Evolutionary conservation across 1,140 invertebrate genomes (phyloP), one percentile per base, ranked within the genome.

Genomic region (Drosophila ananassae): DNA sequence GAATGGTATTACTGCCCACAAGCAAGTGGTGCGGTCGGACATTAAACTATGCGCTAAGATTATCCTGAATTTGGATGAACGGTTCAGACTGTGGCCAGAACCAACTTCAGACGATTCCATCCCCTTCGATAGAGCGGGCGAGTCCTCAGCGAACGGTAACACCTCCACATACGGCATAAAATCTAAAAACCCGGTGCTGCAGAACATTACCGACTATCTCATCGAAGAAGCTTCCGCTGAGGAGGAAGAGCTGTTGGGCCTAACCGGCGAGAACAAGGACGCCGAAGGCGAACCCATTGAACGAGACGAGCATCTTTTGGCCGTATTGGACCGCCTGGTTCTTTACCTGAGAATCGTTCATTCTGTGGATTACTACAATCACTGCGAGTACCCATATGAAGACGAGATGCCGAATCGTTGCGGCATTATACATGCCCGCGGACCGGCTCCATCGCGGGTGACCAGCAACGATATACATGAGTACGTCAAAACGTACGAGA

Each of bases 401-500:
- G 99, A 99, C 92, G 98, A 99, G 91, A 99, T 99, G 99, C 99
- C 99, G 0, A 99, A 99, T 92, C 94, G 98, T 28, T 99, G 98
- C 93, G 98, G 98, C 12, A 99, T 99, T 67, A 98, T 99, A 94
- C 99, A 99, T 92, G 98, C 98, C 0, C 94, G 99, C 52, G 98
- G 98, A 54, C 95, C 95, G 17, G 94, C 97, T 3, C 97, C 98
- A 1, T 94, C 94, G 44, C 97, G 97, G 92, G 95, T 98, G 52
- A 94, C 92, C 0, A 92, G 77, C 3, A 94, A 94, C 80, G 95
- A 96, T 84, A 92, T 97, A 22, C 94, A 95, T 77, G 96, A 97
- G 62, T 97, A 97, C 84, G 95, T 96, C 30, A 94, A 94, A 64
- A 93, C 93, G 13, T 97, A 97, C 76, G 98, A 99, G 91, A 93